Evolutionary conservation across 64 coral and sea anemone genomes (phyloP).

Genomic region (Platygyra sinensis): DNA sequence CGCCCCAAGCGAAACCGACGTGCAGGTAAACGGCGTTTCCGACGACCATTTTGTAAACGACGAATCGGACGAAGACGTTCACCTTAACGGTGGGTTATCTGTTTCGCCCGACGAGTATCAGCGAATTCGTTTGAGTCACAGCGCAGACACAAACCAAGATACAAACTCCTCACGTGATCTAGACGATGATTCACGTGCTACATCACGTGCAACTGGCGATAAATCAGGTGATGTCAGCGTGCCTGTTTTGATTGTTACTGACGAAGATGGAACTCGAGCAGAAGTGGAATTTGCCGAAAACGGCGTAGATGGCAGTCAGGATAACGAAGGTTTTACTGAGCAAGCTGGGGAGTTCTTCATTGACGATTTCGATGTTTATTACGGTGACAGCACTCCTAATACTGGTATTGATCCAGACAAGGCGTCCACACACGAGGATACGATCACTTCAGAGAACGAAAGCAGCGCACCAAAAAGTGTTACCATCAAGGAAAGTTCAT

Average conservation of each 20-base stretch:
- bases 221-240: conserved; percentile 36
- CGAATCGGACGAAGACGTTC: not conserved
- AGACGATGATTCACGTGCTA: conserved; percentile 3
- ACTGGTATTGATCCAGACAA: not conserved
- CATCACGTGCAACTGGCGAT: not conserved
- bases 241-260: conserved; percentile 65
- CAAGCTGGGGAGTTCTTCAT: conserved; percentile 51
- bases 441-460: not conserved
- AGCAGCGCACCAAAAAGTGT: not conserved
- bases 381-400: conserved; percentile 18
- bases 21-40: conserved; percentile 16
- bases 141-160: conserved; percentile 27
- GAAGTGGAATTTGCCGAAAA: conserved; percentile 26
- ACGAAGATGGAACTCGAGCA: conserved; percentile 69
- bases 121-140: conserved; percentile 36
- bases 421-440: not conserved
- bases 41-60: not conserved
- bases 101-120: conserved; percentile 82
- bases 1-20: not conserved
- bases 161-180: too few relatives aligned
- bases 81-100: conserved; percentile 54
- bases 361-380: conserved; percentile 85
- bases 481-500: not conserved
- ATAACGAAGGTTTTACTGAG: conserved; percentile 10
- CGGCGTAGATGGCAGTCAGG: not conserved